phyloP scores from a whole-genome alignment of 2,888 invertebrate genomes.

The Zygothrica quintamaculata region DNA sequence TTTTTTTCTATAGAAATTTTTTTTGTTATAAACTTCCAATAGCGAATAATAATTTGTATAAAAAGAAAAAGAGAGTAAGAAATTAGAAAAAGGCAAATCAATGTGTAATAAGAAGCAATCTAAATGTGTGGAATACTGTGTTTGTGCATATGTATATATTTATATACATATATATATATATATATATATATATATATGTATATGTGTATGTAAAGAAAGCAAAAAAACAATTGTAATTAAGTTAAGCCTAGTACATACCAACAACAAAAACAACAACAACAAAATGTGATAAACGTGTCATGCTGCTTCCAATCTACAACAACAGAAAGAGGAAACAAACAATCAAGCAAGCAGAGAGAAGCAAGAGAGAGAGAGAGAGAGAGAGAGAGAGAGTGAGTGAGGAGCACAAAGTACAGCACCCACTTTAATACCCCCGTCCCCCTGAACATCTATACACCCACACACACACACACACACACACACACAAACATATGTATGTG shows the following conservation, averaged over 20 bases:
- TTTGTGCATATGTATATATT: slow-evolving; percentile 33
- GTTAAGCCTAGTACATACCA: slow-evolving; percentile 75
- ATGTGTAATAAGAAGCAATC: slow-evolving; percentile 69
- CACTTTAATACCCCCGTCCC: neutral
- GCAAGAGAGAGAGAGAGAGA: slow-evolving; percentile 6
- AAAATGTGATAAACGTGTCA: slow-evolving; percentile 77
- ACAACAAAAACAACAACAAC: slow-evolving; percentile 66
- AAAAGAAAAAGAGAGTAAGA: slow-evolving; percentile 21
- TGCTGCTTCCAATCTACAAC: slow-evolving; percentile 70
- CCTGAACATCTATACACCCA: no score
- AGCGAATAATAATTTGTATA: slow-evolving; percentile 75
- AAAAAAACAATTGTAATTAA: slow-evolving; percentile 61
- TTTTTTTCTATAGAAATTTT: slow-evolving; percentile 46
- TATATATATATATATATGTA: slow-evolving; percentile 35
- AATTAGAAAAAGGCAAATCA: slow-evolving; percentile 53
- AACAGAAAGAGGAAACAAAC: slow-evolving; percentile 32
- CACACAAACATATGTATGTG: slow-evolving; percentile 26
- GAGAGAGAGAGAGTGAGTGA: slow-evolving; percentile 1
- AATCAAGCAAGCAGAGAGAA: slow-evolving; percentile 31
- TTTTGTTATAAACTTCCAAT: slow-evolving; percentile 76
- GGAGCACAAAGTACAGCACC: neutral
- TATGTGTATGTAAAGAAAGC: slow-evolving; percentile 32
- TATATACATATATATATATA: slow-evolving; percentile 15
- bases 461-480: slow-evolving; percentile 34
- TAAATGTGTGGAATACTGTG: no score